Base-by-base conservation (phyloP, 2,113 vertebrate species). In the Procavia capensis region DNA sequence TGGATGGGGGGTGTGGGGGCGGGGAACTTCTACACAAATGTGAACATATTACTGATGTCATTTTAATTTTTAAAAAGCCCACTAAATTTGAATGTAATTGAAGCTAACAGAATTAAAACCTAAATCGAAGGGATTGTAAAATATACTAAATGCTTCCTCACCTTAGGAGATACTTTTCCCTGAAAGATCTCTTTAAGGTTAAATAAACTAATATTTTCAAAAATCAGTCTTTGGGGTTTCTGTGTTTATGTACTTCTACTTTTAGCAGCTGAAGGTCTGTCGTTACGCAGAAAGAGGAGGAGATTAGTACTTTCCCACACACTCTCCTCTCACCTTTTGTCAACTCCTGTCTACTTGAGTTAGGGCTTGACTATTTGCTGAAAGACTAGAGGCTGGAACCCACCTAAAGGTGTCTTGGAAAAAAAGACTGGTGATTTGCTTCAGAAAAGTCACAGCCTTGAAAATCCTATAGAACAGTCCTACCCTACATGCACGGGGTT, bases 21-120 rank as follows among this genome's bases (percentile, higher is more conserved):
- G n/a, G n/a, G n/a, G n/a, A n/a, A n/a, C n/a, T n/a, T 84, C 83
- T 54, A 83, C 64, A 74, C 84, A 87, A 97, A 75, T 81, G 72
- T 85, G 57, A 86, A 50, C 25, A 81, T 74, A 80, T 79, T 43
- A 81, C 9, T 16, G 10, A 72, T 47, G 11, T 82, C 93, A 68
- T 36, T 93, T 85, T 76, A 83, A 47, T 80, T 85, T 34, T n/a
- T 34, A 86, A 78, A 88, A 90, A 36, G 11, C 47, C 3, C 24
- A 78, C 31, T 34, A 27, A 76, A 39, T 59, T 82, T 82, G 88
- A 41, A 90, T 79, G 50, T 82, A 59, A 81, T 68, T 72, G 20
- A 87, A 78, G 75, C 74, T 68, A 93, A 68, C 41, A 78, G 45
- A 93, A 93, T 70, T 76, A 75, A 95, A 92, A 90, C 34, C 88